A percentile compares a stretch with the other conserved stretches of the same genome.
These are phyloP conservation scores for Pocillopora grandis DNA, from an alignment of 92 coral and sea anemone species.

Conservation along the genomic window DNA sequence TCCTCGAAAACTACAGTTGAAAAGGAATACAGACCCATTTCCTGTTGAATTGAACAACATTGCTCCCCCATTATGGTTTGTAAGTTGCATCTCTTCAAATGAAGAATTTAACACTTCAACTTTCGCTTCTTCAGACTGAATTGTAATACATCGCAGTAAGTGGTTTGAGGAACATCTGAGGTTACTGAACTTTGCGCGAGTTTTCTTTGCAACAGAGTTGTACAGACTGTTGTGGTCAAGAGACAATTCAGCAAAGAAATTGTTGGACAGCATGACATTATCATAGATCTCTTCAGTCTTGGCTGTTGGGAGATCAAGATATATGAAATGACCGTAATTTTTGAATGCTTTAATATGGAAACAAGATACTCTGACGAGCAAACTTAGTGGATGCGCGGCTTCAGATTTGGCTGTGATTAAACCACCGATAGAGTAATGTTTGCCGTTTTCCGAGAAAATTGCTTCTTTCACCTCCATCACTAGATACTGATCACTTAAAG, in stretches of 20 bases:
- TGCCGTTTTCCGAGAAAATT: slow-evolving; percentile 1
- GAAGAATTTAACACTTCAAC: background rate
- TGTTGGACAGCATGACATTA: slow-evolving; percentile 10
- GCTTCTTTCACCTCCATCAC: background rate
- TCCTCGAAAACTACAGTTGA: slow-evolving; percentile 6
- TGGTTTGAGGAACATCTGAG: background rate
- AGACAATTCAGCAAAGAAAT: background rate
- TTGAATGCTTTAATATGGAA: background rate
- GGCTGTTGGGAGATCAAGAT: slow-evolving; percentile 11
- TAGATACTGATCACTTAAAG: background rate
- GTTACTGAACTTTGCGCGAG: background rate
- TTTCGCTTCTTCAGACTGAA: background rate
- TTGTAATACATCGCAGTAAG: background rate
- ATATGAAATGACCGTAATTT: background rate
- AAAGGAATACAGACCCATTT: background rate
- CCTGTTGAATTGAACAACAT: background rate
- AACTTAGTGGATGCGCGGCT: background rate
- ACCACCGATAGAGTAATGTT: background rate
- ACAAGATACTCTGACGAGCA: background rate
- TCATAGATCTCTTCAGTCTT: background rate
- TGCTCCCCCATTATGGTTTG: slow-evolving; percentile 2
- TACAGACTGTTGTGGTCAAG: background rate
- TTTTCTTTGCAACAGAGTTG: background rate
- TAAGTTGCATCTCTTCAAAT: background rate
- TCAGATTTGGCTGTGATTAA: background rate